A percentile compares a stretch with the other conserved stretches of the same genome.
Evolutionary conservation across 2,113 vertebrate species (phyloP).

Genomic region (Sclerurus mexicanus): DNA sequence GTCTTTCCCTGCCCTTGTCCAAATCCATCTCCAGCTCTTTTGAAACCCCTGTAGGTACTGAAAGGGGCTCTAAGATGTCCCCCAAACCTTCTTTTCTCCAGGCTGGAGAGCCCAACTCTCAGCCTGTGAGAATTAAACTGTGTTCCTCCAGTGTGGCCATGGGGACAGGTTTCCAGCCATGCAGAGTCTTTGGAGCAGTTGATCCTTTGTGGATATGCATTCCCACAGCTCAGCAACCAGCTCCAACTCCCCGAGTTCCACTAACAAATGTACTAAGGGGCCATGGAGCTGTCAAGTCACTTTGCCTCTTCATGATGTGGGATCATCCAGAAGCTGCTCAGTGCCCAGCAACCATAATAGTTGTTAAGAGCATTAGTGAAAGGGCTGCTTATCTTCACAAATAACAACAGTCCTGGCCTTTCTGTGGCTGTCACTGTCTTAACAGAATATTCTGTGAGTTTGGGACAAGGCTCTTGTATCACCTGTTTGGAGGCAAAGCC

Average conservation of each 20-base stretch:
- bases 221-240: not conserved
- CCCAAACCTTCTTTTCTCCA: not conserved
- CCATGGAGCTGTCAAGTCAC: not conserved
- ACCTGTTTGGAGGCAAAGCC: not conserved
- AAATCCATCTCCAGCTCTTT: not conserved
- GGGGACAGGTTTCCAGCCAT: not conserved
- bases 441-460: not conserved
- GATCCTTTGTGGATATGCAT: not conserved
- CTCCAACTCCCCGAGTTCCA: not conserved
- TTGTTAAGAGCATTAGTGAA: not conserved
- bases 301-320: not conserved
- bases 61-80: not conserved
- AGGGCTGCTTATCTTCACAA: slow-evolving; percentile 14
- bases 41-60: not conserved
- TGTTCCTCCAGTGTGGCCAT: fast-evolving
- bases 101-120: fast-evolving
- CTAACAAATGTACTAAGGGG: not conserved
- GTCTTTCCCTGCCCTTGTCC: no score
- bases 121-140: not conserved
- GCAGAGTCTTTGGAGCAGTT: not conserved
- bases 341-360: slow-evolving; percentile 6
- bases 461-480: not conserved
- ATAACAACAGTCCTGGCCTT: not conserved
- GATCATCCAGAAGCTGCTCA: not conserved
- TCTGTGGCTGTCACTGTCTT: not conserved